Conservation (phyloP, 2,797 vertebrate genomes). For the Mormyrops attenuatus region DNA sequence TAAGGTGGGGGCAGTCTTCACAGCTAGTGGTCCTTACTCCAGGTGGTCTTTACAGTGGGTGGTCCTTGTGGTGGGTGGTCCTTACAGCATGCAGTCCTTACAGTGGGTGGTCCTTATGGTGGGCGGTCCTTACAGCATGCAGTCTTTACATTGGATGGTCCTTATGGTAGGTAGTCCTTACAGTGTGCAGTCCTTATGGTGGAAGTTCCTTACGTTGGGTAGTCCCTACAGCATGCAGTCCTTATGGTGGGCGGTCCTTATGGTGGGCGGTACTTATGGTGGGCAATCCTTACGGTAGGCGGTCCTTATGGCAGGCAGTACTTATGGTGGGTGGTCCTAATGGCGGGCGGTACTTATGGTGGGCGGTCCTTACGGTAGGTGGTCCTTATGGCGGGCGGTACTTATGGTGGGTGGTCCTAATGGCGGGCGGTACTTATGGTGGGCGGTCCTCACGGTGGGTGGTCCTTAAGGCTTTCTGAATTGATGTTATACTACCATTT, state of each 20-base stretch:
- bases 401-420: not conserved
- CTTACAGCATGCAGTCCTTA: not conserved
- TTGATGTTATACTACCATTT: not conserved
- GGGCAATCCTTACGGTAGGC: not conserved
- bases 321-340: not conserved
- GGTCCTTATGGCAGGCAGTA: not conserved
- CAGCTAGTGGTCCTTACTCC: not conserved
- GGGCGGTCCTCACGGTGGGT: not conserved
- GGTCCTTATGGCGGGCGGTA: not conserved
- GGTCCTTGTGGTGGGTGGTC: not conserved
- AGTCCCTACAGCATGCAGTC: not conserved
- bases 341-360: no score
- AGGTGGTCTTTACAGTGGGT: not conserved
- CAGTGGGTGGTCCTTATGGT: not conserved
- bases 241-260: not conserved
- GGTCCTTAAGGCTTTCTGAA: not conserved
- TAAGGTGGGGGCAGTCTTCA: not conserved
- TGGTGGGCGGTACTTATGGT: not conserved
- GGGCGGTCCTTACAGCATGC: no score
- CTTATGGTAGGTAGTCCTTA: not conserved
- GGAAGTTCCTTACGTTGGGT: not conserved
- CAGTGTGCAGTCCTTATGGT: not conserved
- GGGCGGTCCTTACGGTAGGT: not conserved
- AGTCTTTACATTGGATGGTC: no score
- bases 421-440: not conserved